Base-by-base conservation (phyloP, 2,113 vertebrate genomes). In the Halcyon malimbica region DNA sequence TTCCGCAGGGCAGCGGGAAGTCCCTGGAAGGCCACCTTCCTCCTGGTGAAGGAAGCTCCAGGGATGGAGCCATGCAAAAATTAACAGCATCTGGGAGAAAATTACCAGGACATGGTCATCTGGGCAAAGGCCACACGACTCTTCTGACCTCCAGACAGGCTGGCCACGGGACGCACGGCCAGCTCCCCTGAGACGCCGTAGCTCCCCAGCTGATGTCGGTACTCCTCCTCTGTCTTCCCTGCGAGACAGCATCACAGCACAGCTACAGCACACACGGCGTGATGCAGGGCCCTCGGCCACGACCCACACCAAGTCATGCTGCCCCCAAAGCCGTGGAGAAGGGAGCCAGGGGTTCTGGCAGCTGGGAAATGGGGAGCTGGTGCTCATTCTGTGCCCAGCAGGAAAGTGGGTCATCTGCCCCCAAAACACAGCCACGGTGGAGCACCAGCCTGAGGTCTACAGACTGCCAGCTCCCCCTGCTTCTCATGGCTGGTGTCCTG, bases 51-150 rank as follows among this genome's bases (percentile, higher is more conserved):
- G 24, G 16, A 57, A 37, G 54, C 17, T 67, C 65, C 37, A 42
- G n/a, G 46, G 84, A 86, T 23, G 67, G 42, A 88, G 48, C 79
- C 26, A 19, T 2, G 6, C 24, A 65, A 76, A 91, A 71, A 50
- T 9, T 14, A 87, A 31, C 50, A 91, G 46, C 12, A n/a, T 56
- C 37, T 42, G 51, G n/a, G 74, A 91, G 82, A 77, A 28, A 71
- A 94, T 98, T 98, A 99, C 99, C 99, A 98, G 54, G 98, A 98
- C 99, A 99, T 99, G 2, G 99, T 99, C 99, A 99, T 99, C 98
- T 99, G 99, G 42, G 99, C 99, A 81, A 99, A 99, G 73, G 99
- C 99, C 84, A 99, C 99, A 0, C 99, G 98, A 79, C 99, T 99
- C 98, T 99, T 99, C 98, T 99, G 99, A 8, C 99, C 99, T 31